These are phyloP conservation scores for Ganaspis sp. DNA, from an alignment of 1,140 invertebrate genomes.

Conservation along the genomic window DNA sequence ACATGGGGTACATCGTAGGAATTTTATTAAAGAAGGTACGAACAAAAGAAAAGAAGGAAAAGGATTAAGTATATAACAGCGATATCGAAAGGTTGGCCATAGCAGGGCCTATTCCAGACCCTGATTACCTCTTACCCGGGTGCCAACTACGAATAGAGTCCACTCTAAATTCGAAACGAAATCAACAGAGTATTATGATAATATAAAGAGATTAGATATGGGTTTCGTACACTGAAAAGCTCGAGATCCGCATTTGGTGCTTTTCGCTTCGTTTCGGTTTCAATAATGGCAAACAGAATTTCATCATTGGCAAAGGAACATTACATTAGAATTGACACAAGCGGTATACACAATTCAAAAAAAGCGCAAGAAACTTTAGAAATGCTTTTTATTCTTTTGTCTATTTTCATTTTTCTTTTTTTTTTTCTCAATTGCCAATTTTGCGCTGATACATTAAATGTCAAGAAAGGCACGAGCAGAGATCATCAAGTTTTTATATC, in stretches of 20 bases:
- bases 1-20: background rate
- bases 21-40: background rate
- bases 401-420: too few species aligned
- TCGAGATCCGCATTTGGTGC: background rate
- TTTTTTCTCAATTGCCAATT: background rate
- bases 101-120: constrained; percentile 27
- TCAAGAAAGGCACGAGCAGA: background rate
- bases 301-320: background rate
- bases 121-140: constrained; percentile 54
- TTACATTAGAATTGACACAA: background rate
- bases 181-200: constrained; percentile 39
- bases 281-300: constrained; percentile 10
- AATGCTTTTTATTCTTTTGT: background rate
- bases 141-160: constrained; percentile 67
- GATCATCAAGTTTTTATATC: background rate
- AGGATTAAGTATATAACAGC: background rate
- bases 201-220: constrained; percentile 10
- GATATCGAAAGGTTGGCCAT: constrained; percentile 30
- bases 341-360: background rate
- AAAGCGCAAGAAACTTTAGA: background rate
- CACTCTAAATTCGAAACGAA: constrained; percentile 75
- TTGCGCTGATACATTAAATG: background rate
- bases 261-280: constrained; percentile 26
- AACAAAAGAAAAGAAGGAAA: constrained; percentile 13
- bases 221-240: background rate